phyloP scores from a whole-genome alignment of 2,888 invertebrate genomes.

The Linnaemya vulpina region DNA sequence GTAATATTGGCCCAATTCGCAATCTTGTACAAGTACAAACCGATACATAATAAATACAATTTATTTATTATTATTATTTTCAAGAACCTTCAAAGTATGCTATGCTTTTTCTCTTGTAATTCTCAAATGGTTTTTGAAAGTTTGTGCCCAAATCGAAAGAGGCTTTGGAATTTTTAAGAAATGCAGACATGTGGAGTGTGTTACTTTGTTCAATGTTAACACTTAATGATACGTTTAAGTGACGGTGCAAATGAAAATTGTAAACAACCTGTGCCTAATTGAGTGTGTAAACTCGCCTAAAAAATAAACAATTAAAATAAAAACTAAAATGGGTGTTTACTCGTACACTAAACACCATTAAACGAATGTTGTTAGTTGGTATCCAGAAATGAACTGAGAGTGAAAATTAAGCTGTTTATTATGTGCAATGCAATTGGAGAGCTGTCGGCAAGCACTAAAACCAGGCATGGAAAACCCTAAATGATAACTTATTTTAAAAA shows the following conservation, averaged over 20 bases:
- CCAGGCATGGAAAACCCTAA: neutral
- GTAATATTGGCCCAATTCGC: too few species aligned
- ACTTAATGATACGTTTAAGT: constrained; percentile 15
- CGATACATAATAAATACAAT: too few species aligned
- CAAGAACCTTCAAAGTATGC: too few species aligned
- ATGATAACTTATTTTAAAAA: neutral
- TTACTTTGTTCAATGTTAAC: neutral
- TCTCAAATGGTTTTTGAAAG: too few species aligned
- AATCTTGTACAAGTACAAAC: too few species aligned
- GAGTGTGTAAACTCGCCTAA: constrained; percentile 35
- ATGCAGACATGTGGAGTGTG: too few species aligned
- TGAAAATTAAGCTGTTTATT: constrained; percentile 5
- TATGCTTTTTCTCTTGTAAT: too few species aligned
- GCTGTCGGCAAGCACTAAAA: neutral
- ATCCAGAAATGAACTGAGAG: constrained; percentile 13
- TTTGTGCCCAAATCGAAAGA: too few species aligned
- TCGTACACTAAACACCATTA: neutral
- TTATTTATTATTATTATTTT: too few species aligned
- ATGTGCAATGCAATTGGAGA: constrained; percentile 19
- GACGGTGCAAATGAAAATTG: constrained; percentile 43
- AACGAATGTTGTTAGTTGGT: neutral
- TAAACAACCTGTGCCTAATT: constrained; percentile 35
- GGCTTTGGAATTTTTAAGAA: too few species aligned
- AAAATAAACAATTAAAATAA: neutral
- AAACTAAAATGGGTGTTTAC: neutral